phyloP scores from a whole-genome alignment of 2,888 invertebrate genomes.

The Clitarchus hookeri region DNA sequence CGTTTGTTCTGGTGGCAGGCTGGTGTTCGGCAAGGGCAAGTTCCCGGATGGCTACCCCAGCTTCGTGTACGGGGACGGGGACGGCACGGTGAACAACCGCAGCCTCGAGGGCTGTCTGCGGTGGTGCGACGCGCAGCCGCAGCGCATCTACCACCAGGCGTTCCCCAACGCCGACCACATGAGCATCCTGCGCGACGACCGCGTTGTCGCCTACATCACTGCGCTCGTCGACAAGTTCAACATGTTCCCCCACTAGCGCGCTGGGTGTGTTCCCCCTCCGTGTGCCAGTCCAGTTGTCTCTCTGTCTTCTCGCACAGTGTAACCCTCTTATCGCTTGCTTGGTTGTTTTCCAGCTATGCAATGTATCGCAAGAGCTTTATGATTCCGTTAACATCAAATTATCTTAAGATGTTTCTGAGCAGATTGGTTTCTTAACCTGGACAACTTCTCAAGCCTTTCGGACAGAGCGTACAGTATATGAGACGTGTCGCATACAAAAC shows the following conservation, averaged over 20 bases:
- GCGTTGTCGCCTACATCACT: slow-evolving; percentile 68
- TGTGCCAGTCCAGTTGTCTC: no score
- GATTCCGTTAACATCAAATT: no score
- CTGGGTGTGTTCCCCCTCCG: no score
- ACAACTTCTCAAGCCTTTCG: no score
- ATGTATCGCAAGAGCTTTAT: no score
- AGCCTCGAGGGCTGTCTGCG: slow-evolving; percentile 82
- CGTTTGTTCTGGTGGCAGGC: slow-evolving; percentile 52
- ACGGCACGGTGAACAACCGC: slow-evolving; percentile 93
- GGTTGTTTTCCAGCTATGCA: no score
- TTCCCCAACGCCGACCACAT: slow-evolving; percentile 77
- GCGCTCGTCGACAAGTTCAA: slow-evolving; percentile 26
- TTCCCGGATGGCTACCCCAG: slow-evolving; percentile 76
- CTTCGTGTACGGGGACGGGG: slow-evolving; percentile 81
- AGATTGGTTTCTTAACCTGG: no score
- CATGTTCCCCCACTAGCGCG: not conserved
- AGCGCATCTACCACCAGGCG: slow-evolving; percentile 65
- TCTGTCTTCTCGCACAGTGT: no score
- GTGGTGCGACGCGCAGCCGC: slow-evolving; percentile 72
- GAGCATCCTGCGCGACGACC: slow-evolving; percentile 68
- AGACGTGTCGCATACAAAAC: no score
- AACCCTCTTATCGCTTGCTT: no score
- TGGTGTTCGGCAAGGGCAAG: slow-evolving; percentile 69
- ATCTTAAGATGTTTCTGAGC: no score
- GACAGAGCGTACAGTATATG: no score